Conservation (phyloP, 2,888 invertebrate genomes). For the Agrochola lota region DNA sequence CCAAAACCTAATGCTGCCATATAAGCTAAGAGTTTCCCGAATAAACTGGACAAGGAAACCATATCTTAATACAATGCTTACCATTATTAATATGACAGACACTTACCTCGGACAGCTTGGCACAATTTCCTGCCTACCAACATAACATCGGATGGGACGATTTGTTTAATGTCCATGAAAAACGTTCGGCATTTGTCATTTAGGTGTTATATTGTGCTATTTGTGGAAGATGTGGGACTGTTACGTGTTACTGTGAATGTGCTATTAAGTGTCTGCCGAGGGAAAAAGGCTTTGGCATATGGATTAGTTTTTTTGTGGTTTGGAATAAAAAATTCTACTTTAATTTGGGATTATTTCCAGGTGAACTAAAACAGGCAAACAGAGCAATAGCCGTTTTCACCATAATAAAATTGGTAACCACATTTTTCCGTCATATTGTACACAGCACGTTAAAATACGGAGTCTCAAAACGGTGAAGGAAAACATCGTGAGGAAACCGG, state of each 20-base stretch:
- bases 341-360: background rate
- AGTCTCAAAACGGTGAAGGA: no score
- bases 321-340: no score
- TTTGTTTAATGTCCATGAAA: constrained; percentile 64
- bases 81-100: constrained; percentile 14
- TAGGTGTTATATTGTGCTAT: constrained; percentile 40
- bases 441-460: background rate
- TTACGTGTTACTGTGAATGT: constrained; percentile 25
- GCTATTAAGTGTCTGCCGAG: background rate
- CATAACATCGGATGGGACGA: constrained; percentile 39
- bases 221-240: constrained; percentile 5
- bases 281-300: background rate
- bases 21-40: background rate
- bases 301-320: background rate
- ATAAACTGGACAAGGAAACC: constrained; percentile 1
- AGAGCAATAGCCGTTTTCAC: no score
- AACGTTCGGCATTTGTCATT: constrained; percentile 62
- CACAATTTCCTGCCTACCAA: constrained; percentile 49
- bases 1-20: background rate
- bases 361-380: background rate
- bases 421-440: background rate
- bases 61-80: background rate
- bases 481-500: no score
- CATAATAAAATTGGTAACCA: no score
- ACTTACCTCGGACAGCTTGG: constrained; percentile 21